phyloP scores from a whole-genome alignment of 2,888 invertebrate species.

The Macropis europaea region DNA sequence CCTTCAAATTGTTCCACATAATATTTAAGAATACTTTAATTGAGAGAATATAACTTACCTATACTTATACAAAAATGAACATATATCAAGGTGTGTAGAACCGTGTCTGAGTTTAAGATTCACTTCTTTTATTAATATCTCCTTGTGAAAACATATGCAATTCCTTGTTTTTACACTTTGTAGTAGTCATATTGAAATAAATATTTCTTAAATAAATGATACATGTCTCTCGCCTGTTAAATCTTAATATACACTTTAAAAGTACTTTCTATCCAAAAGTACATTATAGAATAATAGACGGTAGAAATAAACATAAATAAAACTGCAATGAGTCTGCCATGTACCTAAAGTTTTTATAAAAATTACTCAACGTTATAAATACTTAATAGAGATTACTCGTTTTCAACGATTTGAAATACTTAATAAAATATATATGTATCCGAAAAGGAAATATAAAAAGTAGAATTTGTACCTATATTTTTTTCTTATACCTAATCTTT shows the following conservation, averaged over 20 bases:
- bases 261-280: neutral
- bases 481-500: conserved; percentile 65
- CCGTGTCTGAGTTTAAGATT: too few species aligned
- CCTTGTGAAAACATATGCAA: conserved; percentile 27
- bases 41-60: too few species aligned
- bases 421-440: neutral
- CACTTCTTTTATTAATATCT: conserved; percentile 18
- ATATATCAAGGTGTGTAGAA: too few species aligned
- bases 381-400: neutral
- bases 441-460: conserved; percentile 1
- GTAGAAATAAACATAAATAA: neutral
- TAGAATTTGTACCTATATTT: conserved; percentile 31
- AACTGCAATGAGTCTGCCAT: neutral
- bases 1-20: neutral
- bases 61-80: too few species aligned
- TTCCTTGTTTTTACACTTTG: conserved; percentile 29
- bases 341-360: neutral
- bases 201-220: conserved; percentile 52
- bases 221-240: neutral
- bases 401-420: neutral
- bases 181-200: conserved; percentile 52
- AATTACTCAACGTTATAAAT: neutral
- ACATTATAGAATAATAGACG: neutral
- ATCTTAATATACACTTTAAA: neutral
- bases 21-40: too few species aligned